Evolutionary conservation across 2,797 vertebrate genomes (phyloP), one percentile per base, ranked within the genome.

Genomic region (Fistularia tabacaria): DNA sequence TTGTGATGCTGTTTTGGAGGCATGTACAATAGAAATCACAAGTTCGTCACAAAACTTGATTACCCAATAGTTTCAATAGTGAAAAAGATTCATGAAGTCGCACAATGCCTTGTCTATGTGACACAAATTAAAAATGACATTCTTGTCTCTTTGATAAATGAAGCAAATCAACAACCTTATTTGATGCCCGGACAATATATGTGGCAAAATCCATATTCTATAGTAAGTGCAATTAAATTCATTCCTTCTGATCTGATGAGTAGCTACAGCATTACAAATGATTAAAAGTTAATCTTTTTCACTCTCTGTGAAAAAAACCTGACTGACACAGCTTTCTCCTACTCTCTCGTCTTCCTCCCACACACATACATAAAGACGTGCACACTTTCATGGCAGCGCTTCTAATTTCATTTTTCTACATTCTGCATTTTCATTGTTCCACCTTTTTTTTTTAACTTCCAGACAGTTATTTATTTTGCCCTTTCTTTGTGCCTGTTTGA

Each of bases 171-270:
- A 13, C 48, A 43, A 41, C 58, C 49, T 25, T 0, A 14, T 42
- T 57, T 44, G 44, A 13, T 44, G 6, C 41, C 15, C 59, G 56
- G 37, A 47, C 11, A 51, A 46, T 55, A 38, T 9, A 40, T n/a
- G 38, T 50, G 36, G 54, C 51, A 59, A 69, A 60, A 69, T 51
- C 53, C 25, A 64, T 37, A 42, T 64, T 62, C 64, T 12, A 59
- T 40, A 48, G 54, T 46, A 14, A 57, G 1, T 49, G 36, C 9
- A 13, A 52, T 39, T 41, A 36, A 39, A 52, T 13, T 5, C n/a
- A 12, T 6, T 37, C 54, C n/a, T 42, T 62, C 10, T 38, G 51
- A 64, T 64, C 37, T 55, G 14, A 64, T 57, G 41, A 64, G 1
- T 25, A 25, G 25, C 25, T 25, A 25, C 25, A 6, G 42, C 36